These are phyloP conservation scores for Phortica okadai DNA, from an alignment of 2,888 invertebrate genomes.

Conservation along the genomic window DNA sequence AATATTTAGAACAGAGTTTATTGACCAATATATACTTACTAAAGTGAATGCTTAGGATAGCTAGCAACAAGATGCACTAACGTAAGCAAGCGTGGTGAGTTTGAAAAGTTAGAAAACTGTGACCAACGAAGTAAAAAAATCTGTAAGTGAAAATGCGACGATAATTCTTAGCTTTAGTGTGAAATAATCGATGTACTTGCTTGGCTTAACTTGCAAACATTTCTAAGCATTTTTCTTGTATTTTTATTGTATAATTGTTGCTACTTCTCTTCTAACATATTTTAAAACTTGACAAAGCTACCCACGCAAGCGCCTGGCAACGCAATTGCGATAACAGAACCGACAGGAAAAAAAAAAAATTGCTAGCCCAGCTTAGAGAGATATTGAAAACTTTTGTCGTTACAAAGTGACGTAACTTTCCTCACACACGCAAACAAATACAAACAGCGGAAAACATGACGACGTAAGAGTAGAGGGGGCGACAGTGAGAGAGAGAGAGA, in stretches of 20 bases:
- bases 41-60: conserved; percentile 7
- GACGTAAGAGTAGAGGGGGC: neutral
- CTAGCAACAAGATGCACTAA: neutral
- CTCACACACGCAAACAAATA: conserved; percentile 7
- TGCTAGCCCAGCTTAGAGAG: neutral
- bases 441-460: neutral
- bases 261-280: neutral
- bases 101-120: neutral
- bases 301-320: no score
- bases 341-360: neutral
- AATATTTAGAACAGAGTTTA: conserved; percentile 20
- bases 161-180: no score
- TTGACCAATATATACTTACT: neutral
- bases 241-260: no score
- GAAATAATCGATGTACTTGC: no score
- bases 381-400: conserved; percentile 25
- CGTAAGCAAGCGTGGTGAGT: neutral
- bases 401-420: conserved; percentile 12
- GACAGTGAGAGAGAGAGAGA: neutral
- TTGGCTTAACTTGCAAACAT: no score
- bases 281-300: neutral
- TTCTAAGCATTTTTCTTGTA: neutral
- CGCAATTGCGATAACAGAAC: conserved; percentile 8
- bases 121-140: no score
- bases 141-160: no score